Conservation (phyloP, 2,113 vertebrate species). For the Ramphastos sulfuratus region DNA sequence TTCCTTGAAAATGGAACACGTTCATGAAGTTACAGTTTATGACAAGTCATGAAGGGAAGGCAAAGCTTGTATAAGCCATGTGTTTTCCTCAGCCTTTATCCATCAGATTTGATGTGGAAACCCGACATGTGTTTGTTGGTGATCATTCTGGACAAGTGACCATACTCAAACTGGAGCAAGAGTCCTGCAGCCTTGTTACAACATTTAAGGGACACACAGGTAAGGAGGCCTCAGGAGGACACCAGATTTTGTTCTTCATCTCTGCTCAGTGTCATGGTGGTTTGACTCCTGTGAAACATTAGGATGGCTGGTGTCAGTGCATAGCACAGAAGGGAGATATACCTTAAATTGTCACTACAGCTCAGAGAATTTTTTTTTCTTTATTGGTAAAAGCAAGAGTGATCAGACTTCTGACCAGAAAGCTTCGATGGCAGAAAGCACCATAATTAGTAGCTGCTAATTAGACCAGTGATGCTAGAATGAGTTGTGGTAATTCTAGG, state of each 20-base stretch:
- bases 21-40: background rate
- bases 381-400: background rate
- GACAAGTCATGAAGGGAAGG: background rate
- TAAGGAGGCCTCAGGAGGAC: conserved; percentile 48
- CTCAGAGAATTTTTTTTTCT: background rate
- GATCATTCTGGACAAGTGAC: conserved; percentile 98
- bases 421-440: background rate
- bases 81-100: conserved; percentile 71
- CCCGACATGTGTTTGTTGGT: conserved; percentile 94
- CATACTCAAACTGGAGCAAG: conserved; percentile 96
- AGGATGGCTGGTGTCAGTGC: background rate
- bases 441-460: background rate
- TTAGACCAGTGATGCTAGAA: background rate
- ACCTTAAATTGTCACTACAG: background rate
- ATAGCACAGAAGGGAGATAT: background rate
- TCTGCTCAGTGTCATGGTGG: background rate
- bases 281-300: background rate
- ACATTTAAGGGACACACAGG: conserved; percentile 98
- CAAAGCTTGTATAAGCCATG: background rate
- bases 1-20: conserved; percentile 1
- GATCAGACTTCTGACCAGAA: background rate
- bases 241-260: background rate
- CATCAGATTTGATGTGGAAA: conserved; percentile 95
- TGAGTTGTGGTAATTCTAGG: background rate
- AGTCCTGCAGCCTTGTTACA: conserved; percentile 92